Evolutionary conservation across 64 coral and sea anemone genomes (phyloP).

Genomic region (Orbicella faveolata): DNA sequence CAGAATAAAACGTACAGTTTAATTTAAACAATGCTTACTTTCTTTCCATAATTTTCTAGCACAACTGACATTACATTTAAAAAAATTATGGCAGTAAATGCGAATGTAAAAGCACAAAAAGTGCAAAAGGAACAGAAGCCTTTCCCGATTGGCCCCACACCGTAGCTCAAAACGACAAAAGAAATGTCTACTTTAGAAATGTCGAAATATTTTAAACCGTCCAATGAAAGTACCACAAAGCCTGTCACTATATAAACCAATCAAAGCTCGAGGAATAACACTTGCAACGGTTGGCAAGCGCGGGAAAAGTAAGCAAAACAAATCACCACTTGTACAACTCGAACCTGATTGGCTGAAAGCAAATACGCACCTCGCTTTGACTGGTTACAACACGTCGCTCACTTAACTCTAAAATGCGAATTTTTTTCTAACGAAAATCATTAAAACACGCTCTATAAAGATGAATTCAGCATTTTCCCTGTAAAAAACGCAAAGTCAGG

Average conservation of each 20-base stretch:
- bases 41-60: neutral
- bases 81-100: neutral
- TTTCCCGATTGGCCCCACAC: too few relatives aligned
- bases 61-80: neutral
- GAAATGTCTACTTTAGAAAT: too few relatives aligned
- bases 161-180: too few relatives aligned
- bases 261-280: neutral
- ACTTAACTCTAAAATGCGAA: neutral
- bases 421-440: too few relatives aligned
- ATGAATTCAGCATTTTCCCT: too few relatives aligned
- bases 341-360: neutral
- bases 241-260: neutral
- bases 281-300: neutral
- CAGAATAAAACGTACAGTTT: neutral
- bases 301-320: neutral
- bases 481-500: too few relatives aligned
- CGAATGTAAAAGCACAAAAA: too few relatives aligned
- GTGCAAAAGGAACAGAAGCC: too few relatives aligned
- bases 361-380: neutral
- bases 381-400: neutral
- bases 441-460: too few relatives aligned
- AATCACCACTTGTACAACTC: too few relatives aligned
- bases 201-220: too few relatives aligned
- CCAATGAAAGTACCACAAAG: neutral
- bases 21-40: neutral